Base-by-base conservation (phyloP, 2,797 vertebrate species). In the Eupleurogrammus muticus region DNA sequence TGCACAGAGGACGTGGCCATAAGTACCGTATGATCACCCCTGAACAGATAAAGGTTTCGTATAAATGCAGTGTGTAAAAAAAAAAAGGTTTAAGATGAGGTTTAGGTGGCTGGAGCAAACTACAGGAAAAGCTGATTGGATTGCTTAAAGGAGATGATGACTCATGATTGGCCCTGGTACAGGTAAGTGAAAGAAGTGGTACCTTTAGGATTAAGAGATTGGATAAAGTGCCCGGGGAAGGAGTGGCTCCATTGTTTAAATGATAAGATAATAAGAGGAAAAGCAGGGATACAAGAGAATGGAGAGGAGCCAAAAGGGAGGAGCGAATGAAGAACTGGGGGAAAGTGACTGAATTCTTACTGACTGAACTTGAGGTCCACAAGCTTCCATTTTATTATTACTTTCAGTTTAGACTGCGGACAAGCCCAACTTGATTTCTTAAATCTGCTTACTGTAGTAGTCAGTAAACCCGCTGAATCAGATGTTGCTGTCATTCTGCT, bases 221-320 rank as follows among this genome's bases (percentile, higher is more conserved):
- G 64, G 60, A 35, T 58, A 8, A 60, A 36, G 56, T 68, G 66
- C 65, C 14, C 52, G 68, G 55, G 38, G 48, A 69, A 63, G 49
- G 67, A 63, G 60, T 65, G 21, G 24, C 60, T 35, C 36, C 16
- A 62, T 73, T 70, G 28, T 62, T 19, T 65, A 75, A 76, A 12
- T 62, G 71, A 80, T 49, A 57, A 44, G 55, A 65, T 56, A 35
- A 77, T 62, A 70, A 44, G 8, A 83, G 73, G 47, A n/a, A 57
- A 51, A 5, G 6, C 13, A 51, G 5, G 35, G 60, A 48, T 55
- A 58, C 64, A 38, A 44, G 61, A 66, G 13, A 38, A 48, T 76
- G 66, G 72, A 83, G 16, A 8, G 8, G n/a, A 48, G 69, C 65
- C 70, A 73, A 59, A 21, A 44, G 46, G n/a, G 17, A 68, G 55